A percentile compares a stretch with the other conserved stretches of the same genome.
Conservation (phyloP, 2,888 invertebrate genomes). For the Drosophila picticornis region DNA sequence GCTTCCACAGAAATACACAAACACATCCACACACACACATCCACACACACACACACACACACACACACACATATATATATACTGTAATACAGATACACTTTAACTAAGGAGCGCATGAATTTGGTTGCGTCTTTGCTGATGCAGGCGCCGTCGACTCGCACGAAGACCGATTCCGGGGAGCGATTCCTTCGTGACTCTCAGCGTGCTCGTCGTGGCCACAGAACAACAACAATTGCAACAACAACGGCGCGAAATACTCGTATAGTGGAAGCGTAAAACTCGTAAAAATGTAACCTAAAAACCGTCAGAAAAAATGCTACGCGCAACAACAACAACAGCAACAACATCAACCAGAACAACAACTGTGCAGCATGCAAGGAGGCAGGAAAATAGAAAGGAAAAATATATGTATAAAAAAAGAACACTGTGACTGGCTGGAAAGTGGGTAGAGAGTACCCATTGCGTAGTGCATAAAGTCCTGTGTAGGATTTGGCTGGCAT, state of each 20-base stretch:
- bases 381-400: conserved; percentile 10
- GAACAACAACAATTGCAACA: conserved; percentile 44
- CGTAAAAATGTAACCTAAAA: conserved; percentile 83
- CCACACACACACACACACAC: conserved; percentile 19
- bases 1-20: conserved; percentile 61
- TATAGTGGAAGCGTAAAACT: conserved; percentile 68
- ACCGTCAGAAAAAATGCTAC: conserved; percentile 80
- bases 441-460: conserved; percentile 61
- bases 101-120: conserved; percentile 69
- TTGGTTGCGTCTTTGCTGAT: conserved; percentile 66
- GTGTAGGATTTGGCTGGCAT: conserved; percentile 51
- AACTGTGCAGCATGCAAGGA: conserved; percentile 26
- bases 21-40: conserved; percentile 39
- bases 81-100: conserved; percentile 38
- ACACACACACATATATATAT: conserved; percentile 5
- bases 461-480: conserved; percentile 73
- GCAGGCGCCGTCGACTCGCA: conserved; percentile 43
- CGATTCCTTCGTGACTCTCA: conserved; percentile 64
- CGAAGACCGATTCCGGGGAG: conserved; percentile 55
- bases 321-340: conserved; percentile 42
- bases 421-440: conserved; percentile 56
- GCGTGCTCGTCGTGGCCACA: conserved; percentile 49
- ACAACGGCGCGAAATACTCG: conserved; percentile 59
- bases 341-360: conserved; percentile 8
- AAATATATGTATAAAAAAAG: conserved; percentile 18